Evolutionary conservation across 2,797 vertebrate genomes (phyloP).

Genomic region (Basileuterus tristriatus): DNA sequence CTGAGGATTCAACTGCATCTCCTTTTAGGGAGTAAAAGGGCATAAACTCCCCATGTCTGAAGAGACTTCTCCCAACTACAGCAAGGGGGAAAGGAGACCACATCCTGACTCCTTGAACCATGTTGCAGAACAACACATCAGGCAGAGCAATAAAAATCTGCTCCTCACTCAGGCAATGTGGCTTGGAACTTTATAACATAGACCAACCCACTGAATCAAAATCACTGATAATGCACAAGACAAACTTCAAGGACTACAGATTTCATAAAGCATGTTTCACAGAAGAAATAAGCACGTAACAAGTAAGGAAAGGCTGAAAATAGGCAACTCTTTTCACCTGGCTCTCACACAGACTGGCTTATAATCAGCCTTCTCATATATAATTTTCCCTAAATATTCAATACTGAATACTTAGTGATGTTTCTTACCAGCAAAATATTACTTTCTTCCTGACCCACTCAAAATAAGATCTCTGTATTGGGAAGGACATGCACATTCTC

Average conservation of each 20-base stretch:
- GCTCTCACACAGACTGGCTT: background rate
- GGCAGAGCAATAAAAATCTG: background rate
- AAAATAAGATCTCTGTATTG: background rate
- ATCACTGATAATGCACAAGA: background rate
- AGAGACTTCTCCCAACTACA: background rate
- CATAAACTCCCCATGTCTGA: background rate
- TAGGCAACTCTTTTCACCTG: background rate
- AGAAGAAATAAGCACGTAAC: background rate
- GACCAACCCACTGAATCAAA: background rate
- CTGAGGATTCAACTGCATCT: background rate
- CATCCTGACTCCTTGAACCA: background rate
- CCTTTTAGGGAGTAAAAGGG: background rate
- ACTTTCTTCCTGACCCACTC: background rate
- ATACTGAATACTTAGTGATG: background rate
- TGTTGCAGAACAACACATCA: background rate
- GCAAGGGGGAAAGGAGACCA: background rate
- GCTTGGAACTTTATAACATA: background rate
- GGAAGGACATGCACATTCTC: background rate
- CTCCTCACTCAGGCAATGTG: background rate
- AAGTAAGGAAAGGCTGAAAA: background rate
- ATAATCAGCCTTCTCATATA: background rate
- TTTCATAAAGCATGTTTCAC: background rate
- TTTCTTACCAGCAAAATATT: background rate
- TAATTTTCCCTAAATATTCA: background rate
- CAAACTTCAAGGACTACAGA: background rate